phyloP scores from a whole-genome alignment of 2,888 invertebrate genomes.

The Thera britannica region DNA sequence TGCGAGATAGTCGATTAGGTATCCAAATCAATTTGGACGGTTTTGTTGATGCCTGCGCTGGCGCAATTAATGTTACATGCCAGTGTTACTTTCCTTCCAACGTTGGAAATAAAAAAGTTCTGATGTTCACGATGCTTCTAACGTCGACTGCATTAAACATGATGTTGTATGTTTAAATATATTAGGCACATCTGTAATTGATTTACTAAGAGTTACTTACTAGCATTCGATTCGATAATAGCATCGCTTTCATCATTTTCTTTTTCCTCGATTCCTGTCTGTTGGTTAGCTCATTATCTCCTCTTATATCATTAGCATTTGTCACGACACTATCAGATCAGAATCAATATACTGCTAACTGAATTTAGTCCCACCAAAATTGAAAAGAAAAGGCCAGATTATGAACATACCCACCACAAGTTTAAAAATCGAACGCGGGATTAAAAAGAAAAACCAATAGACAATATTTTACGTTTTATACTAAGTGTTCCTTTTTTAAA shows the following conservation, averaged over 20 bases:
- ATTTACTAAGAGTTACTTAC: constrained; percentile 47
- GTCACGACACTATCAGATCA: too few species aligned
- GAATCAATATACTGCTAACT: too few species aligned
- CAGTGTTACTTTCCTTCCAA: constrained; percentile 67
- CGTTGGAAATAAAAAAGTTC: constrained; percentile 57
- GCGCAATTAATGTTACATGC: constrained; percentile 73
- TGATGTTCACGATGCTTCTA: constrained; percentile 72
- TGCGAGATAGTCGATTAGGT: constrained; percentile 68
- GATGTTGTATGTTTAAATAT: constrained; percentile 66
- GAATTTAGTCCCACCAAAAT: too few species aligned
- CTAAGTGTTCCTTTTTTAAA: constrained; percentile 38
- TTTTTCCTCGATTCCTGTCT: not conserved
- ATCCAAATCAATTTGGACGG: constrained; percentile 76
- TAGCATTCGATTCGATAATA: constrained; percentile 25
- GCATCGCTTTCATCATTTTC: constrained; percentile 29
- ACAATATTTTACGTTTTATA: constrained; percentile 14
- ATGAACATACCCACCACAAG: not conserved
- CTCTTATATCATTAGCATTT: too few species aligned
- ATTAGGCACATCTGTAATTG: constrained; percentile 66
- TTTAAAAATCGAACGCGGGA: constrained; percentile 15
- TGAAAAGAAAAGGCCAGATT: not conserved
- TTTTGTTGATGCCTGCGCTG: constrained; percentile 63
- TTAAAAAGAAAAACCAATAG: constrained; percentile 29
- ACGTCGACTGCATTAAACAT: constrained; percentile 71
- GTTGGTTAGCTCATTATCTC: too few species aligned